Conservation (phyloP, 92 coral and sea anemone genomes). For the Hydrozoanthus gracilis region DNA sequence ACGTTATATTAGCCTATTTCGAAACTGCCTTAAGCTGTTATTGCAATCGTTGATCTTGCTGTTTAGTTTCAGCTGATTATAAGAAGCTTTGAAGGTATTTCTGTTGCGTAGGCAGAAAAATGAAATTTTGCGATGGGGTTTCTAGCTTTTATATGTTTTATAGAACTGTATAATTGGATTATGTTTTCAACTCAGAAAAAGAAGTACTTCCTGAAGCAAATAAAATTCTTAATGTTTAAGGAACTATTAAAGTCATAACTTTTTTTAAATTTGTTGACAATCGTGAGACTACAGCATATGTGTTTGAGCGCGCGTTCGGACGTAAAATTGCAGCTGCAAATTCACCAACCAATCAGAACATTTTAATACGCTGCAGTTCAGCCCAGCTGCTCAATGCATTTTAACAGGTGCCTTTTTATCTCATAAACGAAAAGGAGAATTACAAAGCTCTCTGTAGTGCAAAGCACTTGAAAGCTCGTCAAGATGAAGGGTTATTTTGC, state of each 20-base stretch:
- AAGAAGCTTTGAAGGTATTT: too few relatives aligned
- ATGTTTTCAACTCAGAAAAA: background rate
- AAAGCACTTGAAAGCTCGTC: slow-evolving; percentile 23
- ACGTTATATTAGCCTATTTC: too few relatives aligned
- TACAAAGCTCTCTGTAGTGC: background rate
- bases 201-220: background rate
- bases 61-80: too few relatives aligned
- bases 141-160: too few relatives aligned
- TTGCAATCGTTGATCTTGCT: too few relatives aligned
- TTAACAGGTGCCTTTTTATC: slow-evolving; percentile 26
- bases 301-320: background rate
- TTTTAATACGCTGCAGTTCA: background rate
- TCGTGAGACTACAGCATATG: slow-evolving; percentile 32
- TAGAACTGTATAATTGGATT: background rate
- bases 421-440: background rate
- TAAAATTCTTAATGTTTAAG: background rate
- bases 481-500: slow-evolving; percentile 24
- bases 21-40: too few relatives aligned
- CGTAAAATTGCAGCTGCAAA: slow-evolving; percentile 9
- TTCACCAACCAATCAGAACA: background rate
- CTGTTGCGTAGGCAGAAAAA: too few relatives aligned
- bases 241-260: background rate
- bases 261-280: background rate
- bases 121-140: too few relatives aligned
- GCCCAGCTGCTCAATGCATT: slow-evolving; percentile 23